Conservation (phyloP, 53 echinoderm and acorn worm species). For the Antedon mediterranea region DNA sequence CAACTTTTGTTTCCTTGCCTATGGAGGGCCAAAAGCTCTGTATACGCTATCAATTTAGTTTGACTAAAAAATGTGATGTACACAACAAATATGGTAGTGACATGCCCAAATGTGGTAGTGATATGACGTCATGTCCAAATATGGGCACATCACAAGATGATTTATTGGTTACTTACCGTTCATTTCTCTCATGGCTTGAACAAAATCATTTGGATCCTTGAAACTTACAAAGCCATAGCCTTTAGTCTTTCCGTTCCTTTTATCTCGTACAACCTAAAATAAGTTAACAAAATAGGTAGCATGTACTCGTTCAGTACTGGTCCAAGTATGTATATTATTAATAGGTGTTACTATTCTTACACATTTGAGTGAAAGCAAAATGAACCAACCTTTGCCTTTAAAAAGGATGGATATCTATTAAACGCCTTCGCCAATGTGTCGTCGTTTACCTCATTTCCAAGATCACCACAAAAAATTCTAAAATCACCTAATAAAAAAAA, state of each 20-base stretch:
- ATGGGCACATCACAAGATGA: too few species aligned
- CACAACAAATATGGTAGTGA: too few species aligned
- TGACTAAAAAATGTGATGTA: not conserved
- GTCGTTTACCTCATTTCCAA: slow-evolving; percentile 92
- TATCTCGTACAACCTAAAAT: slow-evolving; percentile 78
- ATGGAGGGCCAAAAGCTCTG: too few species aligned
- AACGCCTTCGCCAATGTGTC: slow-evolving; percentile 73
- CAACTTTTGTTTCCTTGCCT: too few species aligned
- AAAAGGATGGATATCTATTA: slow-evolving; percentile 54
- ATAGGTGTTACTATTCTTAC: not conserved
- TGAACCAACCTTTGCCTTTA: slow-evolving; percentile 64
- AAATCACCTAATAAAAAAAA: slow-evolving; percentile 50
- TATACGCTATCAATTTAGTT: too few species aligned
- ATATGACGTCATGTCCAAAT: too few species aligned
- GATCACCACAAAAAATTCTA: slow-evolving; percentile 80
- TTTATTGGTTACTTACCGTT: slow-evolving; percentile 74
- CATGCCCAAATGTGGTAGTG: too few species aligned
- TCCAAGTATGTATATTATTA: not conserved
- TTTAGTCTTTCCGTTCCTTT: slow-evolving; percentile 77
- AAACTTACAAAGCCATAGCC: slow-evolving; percentile 95
- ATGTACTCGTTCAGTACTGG: not conserved
- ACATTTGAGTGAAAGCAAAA: not conserved
- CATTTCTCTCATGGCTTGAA: slow-evolving; percentile 88
- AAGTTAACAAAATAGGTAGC: not conserved
- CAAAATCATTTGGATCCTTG: slow-evolving; percentile 92